phyloP scores from a whole-genome alignment of 2,797 vertebrate species.

The Mareca strepera region DNA sequence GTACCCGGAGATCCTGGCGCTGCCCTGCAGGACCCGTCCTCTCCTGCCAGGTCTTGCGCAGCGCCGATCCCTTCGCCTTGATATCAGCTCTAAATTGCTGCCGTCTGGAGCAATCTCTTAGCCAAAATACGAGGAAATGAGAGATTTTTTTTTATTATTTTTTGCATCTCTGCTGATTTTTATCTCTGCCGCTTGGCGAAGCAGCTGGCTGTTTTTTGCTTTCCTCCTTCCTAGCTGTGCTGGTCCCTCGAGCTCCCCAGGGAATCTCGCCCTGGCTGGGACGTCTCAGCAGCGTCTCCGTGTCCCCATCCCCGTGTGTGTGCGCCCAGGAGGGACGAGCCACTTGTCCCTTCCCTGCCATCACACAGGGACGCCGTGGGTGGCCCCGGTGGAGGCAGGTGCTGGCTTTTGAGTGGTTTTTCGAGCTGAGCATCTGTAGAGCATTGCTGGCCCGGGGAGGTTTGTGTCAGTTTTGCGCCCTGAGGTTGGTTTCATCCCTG shows the following conservation, averaged over 20 bases:
- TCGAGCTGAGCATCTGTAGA: background rate
- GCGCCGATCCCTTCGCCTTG: background rate
- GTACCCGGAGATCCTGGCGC: background rate
- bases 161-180: constrained; percentile 48
- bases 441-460: background rate
- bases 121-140: constrained; percentile 63
- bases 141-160: background rate
- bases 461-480: background rate
- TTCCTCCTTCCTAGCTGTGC: constrained; percentile 23
- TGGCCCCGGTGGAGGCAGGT: background rate
- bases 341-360: background rate
- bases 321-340: background rate
- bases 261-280: background rate
- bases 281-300: background rate
- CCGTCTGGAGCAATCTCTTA: constrained; percentile 28
- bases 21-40: background rate
- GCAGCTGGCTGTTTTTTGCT: background rate
- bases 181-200: constrained; percentile 46
- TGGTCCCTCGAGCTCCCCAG: background rate
- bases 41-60: constrained; percentile 5
- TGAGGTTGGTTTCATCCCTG: background rate
- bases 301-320: background rate
- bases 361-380: rapidly evolving
- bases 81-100: constrained; percentile 52
- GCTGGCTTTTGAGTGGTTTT: background rate